Evolutionary conservation across 2,113 vertebrate species (phyloP), one percentile per base, ranked within the genome.

Genomic region (Brienomyrus brachyistius): DNA sequence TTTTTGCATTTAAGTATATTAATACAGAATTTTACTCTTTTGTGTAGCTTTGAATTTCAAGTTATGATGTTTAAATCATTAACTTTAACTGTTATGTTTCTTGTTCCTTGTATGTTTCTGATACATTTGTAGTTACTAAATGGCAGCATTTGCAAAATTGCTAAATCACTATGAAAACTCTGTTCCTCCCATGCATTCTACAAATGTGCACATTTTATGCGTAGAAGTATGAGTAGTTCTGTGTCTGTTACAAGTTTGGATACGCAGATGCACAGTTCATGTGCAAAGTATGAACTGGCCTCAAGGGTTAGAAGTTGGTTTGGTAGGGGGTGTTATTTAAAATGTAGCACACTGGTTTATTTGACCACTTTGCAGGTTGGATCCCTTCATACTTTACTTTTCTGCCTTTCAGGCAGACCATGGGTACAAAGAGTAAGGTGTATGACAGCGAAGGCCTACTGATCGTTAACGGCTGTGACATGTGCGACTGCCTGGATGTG

Each of bases 401-500:
- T 40, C 51, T 54, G n/a, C 1, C 87, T 50, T 80, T 0, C 95
- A 99, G 98, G 92, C 98, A 98, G 45, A 91, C 93, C 0, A 88
- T 97, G 0, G 96, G 96, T 0, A 94, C 96, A 21, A 99, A 98
- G 94, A 99, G 96, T 88, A 97, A 96, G 92, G 97, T 99, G 89
- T 99, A 99, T 0, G 98, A 99, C 89, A 94, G 92, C 95, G 97
- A 97, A 82, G 98, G 98, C 0, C 96, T 96, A 0, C 96, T 99
- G 35, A 95, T 99, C 1, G 96, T 94, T 90, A 98, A 96, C 4
- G 97, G 95, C 23, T 97, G 96, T 93, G 98, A 99, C 94, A 95
- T 99, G 92, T 99, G 98, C 0, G 98, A 99, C 92, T 99, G 98
- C 86, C 96, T 99, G 5, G 98, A 99, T 0, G 96, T 96, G 48